A percentile compares a stretch with the other conserved stretches of the same genome.
phyloP scores from a whole-genome alignment of 2,888 invertebrate genomes.

The Lucinisca nassula region DNA sequence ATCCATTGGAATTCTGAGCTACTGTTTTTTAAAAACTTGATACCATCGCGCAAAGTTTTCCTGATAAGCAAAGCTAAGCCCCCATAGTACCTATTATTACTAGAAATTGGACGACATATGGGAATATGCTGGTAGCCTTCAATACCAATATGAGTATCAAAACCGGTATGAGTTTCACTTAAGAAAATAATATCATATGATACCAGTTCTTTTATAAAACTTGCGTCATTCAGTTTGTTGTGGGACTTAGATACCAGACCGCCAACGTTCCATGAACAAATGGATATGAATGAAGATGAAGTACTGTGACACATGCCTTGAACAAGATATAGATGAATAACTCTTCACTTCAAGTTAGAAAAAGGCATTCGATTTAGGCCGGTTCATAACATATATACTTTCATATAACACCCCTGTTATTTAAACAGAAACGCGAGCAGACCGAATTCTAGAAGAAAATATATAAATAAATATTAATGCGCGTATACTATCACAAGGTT shows the following conservation, averaged over 20 bases:
- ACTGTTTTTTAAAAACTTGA: background rate
- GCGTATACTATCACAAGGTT: no score
- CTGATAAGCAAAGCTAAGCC: background rate
- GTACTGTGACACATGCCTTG: no score
- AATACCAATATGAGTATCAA: background rate
- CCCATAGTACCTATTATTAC: background rate
- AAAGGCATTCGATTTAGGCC: no score
- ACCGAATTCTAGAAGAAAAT: no score
- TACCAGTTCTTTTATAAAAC: background rate
- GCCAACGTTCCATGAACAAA: constrained; percentile 5
- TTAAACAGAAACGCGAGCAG: no score
- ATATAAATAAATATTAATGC: no score
- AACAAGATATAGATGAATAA: no score
- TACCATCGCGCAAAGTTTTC: background rate
- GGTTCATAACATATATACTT: no score
- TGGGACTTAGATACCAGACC: background rate
- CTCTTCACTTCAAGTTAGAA: no score
- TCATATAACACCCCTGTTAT: no score
- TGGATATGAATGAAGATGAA: constrained; percentile 3
- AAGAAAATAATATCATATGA: constrained; percentile 3
- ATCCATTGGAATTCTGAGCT: background rate
- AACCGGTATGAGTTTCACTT: background rate
- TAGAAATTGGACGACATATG: background rate
- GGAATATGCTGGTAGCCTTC: background rate
- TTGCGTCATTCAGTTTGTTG: background rate